Evolutionary conservation across 2,888 invertebrate species (phyloP).

Genomic region (Psylliodes chrysocephalus): DNA sequence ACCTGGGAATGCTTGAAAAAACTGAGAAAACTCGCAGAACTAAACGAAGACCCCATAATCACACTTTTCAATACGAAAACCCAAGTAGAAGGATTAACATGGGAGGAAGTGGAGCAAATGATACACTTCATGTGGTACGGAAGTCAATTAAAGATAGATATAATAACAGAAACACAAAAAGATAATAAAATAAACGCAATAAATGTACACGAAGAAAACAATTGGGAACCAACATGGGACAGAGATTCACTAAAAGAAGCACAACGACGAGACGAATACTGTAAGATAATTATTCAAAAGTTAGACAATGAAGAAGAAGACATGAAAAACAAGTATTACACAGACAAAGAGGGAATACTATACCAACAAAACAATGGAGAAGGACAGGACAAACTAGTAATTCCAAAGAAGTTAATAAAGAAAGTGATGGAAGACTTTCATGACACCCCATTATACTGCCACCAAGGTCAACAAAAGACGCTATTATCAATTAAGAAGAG

Average conservation of each 20-base stretch:
- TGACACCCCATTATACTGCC: conserved; percentile 45
- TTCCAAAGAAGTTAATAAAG: conserved; percentile 9
- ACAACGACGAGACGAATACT: conserved; percentile 15
- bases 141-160: not conserved
- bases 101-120: conserved; percentile 21
- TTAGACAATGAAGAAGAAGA: conserved; percentile 8
- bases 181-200: not conserved
- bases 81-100: conserved; percentile 14
- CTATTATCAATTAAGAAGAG: conserved; percentile 37
- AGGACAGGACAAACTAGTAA: conserved; percentile 17
- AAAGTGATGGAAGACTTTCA: conserved; percentile 39
- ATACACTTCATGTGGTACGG: conserved; percentile 18
- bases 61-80: conserved; percentile 11
- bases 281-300: not conserved
- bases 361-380: not conserved
- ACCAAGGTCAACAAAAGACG: conserved; percentile 52
- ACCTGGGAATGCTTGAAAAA: conserved; percentile 7
- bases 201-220: conserved; percentile 9
- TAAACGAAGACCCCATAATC: conserved; percentile 5
- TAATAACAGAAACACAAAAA: not conserved
- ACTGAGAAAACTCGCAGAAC: conserved; percentile 8
- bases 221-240: conserved; percentile 23
- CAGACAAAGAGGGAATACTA: conserved; percentile 21
- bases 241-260: conserved; percentile 6
- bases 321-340: conserved; percentile 3